Conservation (phyloP, 2,888 invertebrate species). For the Eretmocerus hayati region DNA sequence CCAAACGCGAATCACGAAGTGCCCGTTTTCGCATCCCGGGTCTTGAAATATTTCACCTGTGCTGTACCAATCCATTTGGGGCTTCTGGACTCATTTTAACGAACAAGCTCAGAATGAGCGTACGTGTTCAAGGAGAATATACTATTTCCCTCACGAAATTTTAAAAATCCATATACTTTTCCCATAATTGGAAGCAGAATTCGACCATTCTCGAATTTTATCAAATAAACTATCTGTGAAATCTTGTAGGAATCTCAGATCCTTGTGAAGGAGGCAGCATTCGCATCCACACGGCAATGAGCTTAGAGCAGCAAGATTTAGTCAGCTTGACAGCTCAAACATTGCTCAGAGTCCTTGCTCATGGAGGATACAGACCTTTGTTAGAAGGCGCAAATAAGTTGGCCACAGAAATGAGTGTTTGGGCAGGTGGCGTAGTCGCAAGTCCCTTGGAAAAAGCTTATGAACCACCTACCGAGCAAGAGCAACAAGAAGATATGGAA, state of each 20-base stretch:
- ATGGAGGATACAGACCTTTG: constrained; percentile 90
- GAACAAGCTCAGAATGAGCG: too few species aligned
- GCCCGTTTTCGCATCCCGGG: too few species aligned
- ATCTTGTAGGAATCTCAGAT: constrained; percentile 64
- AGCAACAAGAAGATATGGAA: constrained; percentile 66
- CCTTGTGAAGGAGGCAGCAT: constrained; percentile 88
- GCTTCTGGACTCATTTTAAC: too few species aligned
- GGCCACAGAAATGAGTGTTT: constrained; percentile 86
- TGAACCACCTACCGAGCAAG: constrained; percentile 65
- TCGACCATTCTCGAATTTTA: too few species aligned
- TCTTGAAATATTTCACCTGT: too few species aligned
- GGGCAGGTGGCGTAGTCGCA: constrained; percentile 89
- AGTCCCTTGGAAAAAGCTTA: constrained; percentile 92
- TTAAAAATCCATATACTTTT: too few species aligned
- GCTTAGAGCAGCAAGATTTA: constrained; percentile 84
- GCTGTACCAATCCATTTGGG: too few species aligned
- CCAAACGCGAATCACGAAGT: too few species aligned
- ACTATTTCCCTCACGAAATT: too few species aligned
- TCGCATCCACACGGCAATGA: constrained; percentile 84
- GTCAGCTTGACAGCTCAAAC: constrained; percentile 94
- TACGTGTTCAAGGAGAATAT: too few species aligned
- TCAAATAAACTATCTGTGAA: too few species aligned
- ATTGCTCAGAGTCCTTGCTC: constrained; percentile 78
- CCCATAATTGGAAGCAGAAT: too few species aligned
- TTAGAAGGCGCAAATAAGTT: constrained; percentile 63